A percentile compares a stretch with the other conserved stretches of the same genome.
Conservation (phyloP, 2,888 invertebrate genomes). For the Eristalis arbustorum region DNA sequence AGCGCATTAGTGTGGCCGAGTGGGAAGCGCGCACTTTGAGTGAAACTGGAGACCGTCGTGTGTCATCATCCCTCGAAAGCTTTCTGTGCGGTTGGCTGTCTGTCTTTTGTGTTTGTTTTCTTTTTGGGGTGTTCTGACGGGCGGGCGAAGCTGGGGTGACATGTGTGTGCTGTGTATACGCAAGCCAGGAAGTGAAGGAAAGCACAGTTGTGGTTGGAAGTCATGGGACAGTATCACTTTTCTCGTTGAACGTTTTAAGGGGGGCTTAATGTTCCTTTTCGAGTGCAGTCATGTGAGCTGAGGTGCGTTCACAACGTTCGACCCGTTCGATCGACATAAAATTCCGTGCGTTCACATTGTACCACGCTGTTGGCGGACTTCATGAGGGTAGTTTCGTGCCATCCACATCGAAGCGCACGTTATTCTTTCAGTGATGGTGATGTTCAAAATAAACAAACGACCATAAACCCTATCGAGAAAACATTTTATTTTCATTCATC, state of each 20-base stretch:
- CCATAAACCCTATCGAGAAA: no score
- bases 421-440: no score
- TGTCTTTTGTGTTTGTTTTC: not conserved
- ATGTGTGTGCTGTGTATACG: not conserved
- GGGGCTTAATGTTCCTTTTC: no score
- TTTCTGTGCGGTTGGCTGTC: slow-evolving; percentile 1
- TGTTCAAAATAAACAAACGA: no score
- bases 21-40: slow-evolving; percentile 21
- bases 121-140: not conserved
- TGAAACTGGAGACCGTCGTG: slow-evolving; percentile 4
- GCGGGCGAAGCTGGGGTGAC: not conserved
- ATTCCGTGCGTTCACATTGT: no score
- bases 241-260: not conserved
- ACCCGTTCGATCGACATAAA: no score
- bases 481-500: no score
- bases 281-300: no score
- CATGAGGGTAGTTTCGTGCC: no score
- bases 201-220: slow-evolving; percentile 19
- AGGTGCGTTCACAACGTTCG: no score
- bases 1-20: slow-evolving; percentile 29
- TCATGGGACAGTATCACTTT: not conserved
- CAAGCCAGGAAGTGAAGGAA: not conserved
- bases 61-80: slow-evolving; percentile 10
- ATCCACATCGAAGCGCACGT: no score
- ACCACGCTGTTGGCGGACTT: no score